These are phyloP conservation scores for Diogma glabrata DNA, from an alignment of 2,888 invertebrate species.

Conservation along the genomic window DNA sequence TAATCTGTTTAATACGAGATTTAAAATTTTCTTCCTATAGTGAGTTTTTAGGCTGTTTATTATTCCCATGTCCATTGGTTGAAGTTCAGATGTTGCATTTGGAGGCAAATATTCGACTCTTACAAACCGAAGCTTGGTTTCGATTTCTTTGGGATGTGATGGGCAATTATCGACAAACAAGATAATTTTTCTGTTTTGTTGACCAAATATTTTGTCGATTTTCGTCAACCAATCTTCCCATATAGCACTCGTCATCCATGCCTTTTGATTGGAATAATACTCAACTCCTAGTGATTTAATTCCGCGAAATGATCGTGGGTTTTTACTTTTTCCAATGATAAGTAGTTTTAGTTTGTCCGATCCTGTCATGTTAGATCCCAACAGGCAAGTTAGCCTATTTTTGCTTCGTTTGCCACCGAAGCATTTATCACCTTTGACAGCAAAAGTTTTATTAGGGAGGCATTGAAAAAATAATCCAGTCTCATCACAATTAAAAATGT, in stretches of 20 bases:
- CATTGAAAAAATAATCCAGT: conserved; percentile 25
- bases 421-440: conserved; percentile 25
- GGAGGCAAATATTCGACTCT: conserved; percentile 23
- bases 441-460: conserved; percentile 23
- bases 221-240: no score
- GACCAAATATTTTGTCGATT: not conserved
- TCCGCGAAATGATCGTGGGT: conserved; percentile 27
- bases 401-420: conserved; percentile 24
- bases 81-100: conserved; percentile 19
- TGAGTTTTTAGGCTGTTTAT: conserved; percentile 20
- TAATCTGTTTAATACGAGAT: not conserved
- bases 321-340: conserved; percentile 26
- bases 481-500: conserved; percentile 25
- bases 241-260: no score
- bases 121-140: conserved; percentile 15
- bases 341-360: conserved; percentile 26
- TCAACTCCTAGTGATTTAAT: conserved; percentile 21
- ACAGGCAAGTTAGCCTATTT: conserved; percentile 25
- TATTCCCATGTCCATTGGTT: conserved; percentile 19
- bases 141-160: conserved; percentile 15
- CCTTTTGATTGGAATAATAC: conserved; percentile 22
- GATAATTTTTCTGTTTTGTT: conserved; percentile 16
- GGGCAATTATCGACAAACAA: conserved; percentile 22
- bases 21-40: conserved; percentile 14
- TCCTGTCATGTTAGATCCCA: conserved; percentile 26